Evolutionary conservation across 2,113 vertebrate species (phyloP), one percentile per base, ranked within the genome.

Genomic region (Xiphophorus hellerii): DNA sequence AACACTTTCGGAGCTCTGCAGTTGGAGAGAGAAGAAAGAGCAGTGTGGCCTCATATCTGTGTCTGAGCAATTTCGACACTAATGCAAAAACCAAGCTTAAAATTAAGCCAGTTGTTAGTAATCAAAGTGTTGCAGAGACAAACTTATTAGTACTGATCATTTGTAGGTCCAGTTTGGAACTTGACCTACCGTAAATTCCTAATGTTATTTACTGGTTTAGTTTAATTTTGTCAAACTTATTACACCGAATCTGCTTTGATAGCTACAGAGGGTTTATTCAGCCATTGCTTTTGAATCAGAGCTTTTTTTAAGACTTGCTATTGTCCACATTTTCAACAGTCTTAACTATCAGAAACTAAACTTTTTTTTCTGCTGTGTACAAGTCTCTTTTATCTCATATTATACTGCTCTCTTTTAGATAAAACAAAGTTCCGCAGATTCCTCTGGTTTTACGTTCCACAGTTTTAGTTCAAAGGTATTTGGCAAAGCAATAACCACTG

Each of bases 401-500:
- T 29, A 69, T n/a, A 68, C 33, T 20, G 80, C 88, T 76, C 80
- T 74, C 84, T 22, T 68, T 48, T 78, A 81, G 81, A 75, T 58
- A 62, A 25, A 73, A n/a, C 62, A 22, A 30, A 78, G 35, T 68
- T 73, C 22, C 78, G 74, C 74, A 58, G 29, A 31, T 31, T 63
- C 15, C 30, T 63, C 3, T 11, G 22, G 62, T 31, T 31, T 31
- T 9, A 63, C 17, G 0, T 58, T 22, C 22, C 51, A n/a, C 51
- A n/a, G n/a, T n/a, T 5, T 58, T n/a, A 9, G 8, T n/a, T 58
- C 25, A n/a, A 25, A 58, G 51, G n/a, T 58, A 22, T 48, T 48
- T 58, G 51, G 25, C 51, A 58, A 58, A 58, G 44, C 25, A 58
- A n/a, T 58, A 58, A 25, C 22, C 51, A n/a, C 9, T 58, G 51